Evolutionary conservation across 2,113 vertebrate species (phyloP).

Genomic region (Scomber scombrus): DNA sequence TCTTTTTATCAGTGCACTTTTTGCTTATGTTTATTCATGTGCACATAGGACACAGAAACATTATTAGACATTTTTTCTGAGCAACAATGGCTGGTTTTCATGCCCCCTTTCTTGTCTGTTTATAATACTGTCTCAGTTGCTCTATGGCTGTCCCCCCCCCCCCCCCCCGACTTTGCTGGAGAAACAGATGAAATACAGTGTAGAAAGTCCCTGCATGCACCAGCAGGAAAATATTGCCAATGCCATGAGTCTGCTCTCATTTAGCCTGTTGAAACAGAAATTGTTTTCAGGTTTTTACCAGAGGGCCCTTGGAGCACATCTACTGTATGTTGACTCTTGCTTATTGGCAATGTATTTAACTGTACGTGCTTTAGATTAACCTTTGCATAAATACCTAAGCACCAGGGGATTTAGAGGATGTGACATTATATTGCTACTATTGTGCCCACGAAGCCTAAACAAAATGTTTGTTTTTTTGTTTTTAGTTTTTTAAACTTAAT

Average conservation of each 20-base stretch:
- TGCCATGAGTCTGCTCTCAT: neutral
- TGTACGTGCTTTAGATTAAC: constrained; percentile 35
- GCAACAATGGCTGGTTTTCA: constrained; percentile 10
- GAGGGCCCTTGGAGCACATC: neutral
- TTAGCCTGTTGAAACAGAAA: constrained; percentile 20
- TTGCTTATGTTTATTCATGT: neutral
- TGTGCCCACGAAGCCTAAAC: constrained; percentile 12
- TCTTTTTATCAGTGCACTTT: neutral
- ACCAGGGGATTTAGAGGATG: neutral
- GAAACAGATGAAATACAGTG: constrained; percentile 6
- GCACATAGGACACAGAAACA: neutral
- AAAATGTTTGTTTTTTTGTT: neutral
- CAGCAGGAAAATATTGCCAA: constrained; percentile 17
- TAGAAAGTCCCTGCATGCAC: neutral
- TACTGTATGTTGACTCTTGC: neutral
- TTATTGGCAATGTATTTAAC: neutral
- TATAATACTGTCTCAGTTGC: neutral
- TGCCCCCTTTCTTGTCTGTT: neutral
- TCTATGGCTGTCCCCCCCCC: neutral
- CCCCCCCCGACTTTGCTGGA: neutral
- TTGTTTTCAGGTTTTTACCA: constrained; percentile 13
- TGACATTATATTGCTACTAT: neutral
- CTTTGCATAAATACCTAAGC: constrained; percentile 33
- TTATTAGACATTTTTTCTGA: constrained; percentile 17
- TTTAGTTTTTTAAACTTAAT: neutral